A percentile compares a stretch with the other conserved stretches of the same genome.
phyloP scores from a whole-genome alignment of 2,797 vertebrate genomes.

The Crotalus adamanteus region DNA sequence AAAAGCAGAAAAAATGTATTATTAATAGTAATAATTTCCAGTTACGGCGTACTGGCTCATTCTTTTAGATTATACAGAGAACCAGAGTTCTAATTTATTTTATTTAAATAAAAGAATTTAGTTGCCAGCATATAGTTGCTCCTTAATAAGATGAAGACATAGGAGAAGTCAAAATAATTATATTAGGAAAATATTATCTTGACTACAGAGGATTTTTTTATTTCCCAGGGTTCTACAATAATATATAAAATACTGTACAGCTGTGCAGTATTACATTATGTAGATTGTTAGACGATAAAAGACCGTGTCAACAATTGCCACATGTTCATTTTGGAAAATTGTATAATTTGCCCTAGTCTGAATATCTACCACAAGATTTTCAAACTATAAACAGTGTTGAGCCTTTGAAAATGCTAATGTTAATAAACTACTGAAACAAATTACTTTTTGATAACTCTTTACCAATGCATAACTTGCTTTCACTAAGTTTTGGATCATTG shows the following conservation, averaged over 20 bases:
- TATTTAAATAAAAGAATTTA: neutral
- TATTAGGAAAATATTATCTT: neutral
- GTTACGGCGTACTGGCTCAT: neutral
- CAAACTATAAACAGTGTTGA: neutral
- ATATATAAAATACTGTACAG: conserved; percentile 1
- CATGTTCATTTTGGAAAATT: neutral
- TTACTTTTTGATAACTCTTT: neutral
- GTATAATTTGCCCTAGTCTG: neutral
- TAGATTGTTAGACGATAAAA: neutral
- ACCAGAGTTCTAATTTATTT: neutral
- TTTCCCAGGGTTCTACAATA: neutral
- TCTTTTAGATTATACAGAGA: neutral
- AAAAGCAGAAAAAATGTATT: neutral
- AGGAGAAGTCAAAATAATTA: neutral
- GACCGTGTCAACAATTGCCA: neutral
- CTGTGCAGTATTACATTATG: neutral
- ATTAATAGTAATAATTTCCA: neutral
- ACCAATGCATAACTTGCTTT: neutral
- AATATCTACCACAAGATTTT: conserved; percentile 14
- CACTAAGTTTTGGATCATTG: neutral
- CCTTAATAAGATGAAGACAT: neutral
- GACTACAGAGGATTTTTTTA: neutral
- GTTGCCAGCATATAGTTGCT: neutral
- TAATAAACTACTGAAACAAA: neutral
- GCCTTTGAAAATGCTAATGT: neutral